Percentiles rank a stretch among this genome's conserved stretches.
phyloP scores from a whole-genome alignment of 2,113 vertebrate genomes.

The Melozone crissalis region DNA sequence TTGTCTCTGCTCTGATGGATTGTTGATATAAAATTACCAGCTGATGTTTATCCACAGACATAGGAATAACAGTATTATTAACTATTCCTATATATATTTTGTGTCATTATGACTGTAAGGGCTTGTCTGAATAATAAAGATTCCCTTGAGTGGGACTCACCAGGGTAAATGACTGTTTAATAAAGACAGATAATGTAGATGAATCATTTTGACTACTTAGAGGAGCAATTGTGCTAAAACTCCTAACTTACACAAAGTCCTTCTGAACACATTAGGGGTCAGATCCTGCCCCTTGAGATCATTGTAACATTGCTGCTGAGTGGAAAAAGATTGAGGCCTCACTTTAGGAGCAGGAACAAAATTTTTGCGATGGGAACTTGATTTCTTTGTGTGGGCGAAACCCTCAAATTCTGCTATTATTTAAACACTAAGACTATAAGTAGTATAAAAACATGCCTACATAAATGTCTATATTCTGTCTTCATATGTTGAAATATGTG shows the following conservation, averaged over 20 bases:
- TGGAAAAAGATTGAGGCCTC: neutral
- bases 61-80: conserved; percentile 37
- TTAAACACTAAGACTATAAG: neutral
- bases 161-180: conserved; percentile 62
- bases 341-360: neutral
- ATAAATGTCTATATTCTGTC: neutral
- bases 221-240: conserved; percentile 57
- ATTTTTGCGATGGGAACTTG: neutral
- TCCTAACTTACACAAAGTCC: conserved; percentile 39
- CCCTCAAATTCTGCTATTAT: neutral
- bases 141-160: conserved; percentile 54
- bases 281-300: conserved; percentile 19
- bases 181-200: conserved; percentile 67
- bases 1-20: neutral
- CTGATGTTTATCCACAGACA: conserved; percentile 39
- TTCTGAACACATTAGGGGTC: conserved; percentile 33
- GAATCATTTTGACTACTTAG: conserved; percentile 65
- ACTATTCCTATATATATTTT: conserved; percentile 47
- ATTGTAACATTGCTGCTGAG: neutral
- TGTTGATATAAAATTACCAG: conserved; percentile 22
- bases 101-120: conserved; percentile 44
- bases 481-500: neutral
- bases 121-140: conserved; percentile 58
- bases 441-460: neutral
- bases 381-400: neutral